Evolutionary conservation across 2,888 invertebrate species (phyloP).

Genomic region (Tetranychus piercei): DNA sequence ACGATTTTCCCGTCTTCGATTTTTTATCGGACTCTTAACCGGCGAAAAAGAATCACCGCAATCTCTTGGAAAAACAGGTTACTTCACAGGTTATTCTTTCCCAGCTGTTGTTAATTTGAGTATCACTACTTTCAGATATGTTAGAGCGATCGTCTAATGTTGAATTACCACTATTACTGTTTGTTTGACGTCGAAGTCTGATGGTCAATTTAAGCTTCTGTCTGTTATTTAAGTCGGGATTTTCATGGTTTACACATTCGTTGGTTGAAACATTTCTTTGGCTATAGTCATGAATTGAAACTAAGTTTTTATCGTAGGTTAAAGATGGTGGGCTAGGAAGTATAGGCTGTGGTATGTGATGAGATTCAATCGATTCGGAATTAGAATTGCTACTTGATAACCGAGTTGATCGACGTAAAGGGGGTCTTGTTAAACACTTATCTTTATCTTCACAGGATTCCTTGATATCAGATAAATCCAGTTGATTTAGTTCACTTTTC

Average conservation of each 20-base stretch:
- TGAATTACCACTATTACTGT: neutral
- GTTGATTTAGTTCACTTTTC: neutral
- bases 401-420: neutral
- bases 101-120: neutral
- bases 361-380: neutral
- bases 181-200: slow-evolving; percentile 21
- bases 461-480: neutral
- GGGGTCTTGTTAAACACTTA: neutral
- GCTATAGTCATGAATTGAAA: neutral
- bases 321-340: neutral
- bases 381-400: slow-evolving; percentile 1
- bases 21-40: neutral
- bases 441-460: neutral
- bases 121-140: neutral
- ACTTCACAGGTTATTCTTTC: slow-evolving; percentile 31
- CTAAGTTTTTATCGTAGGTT: neutral
- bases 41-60: slow-evolving; percentile 13
- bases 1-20: neutral
- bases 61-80: slow-evolving; percentile 14
- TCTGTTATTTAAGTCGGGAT: slow-evolving; percentile 17
- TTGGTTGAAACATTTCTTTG: neutral
- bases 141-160: slow-evolving; percentile 7
- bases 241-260: slow-evolving; percentile 19
- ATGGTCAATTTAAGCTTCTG: slow-evolving; percentile 25
- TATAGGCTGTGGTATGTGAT: neutral